A percentile compares a stretch with the other conserved stretches of the same genome.
Evolutionary conservation across 2,113 vertebrate genomes (phyloP).

Genomic region (Notarius quadriscutis): DNA sequence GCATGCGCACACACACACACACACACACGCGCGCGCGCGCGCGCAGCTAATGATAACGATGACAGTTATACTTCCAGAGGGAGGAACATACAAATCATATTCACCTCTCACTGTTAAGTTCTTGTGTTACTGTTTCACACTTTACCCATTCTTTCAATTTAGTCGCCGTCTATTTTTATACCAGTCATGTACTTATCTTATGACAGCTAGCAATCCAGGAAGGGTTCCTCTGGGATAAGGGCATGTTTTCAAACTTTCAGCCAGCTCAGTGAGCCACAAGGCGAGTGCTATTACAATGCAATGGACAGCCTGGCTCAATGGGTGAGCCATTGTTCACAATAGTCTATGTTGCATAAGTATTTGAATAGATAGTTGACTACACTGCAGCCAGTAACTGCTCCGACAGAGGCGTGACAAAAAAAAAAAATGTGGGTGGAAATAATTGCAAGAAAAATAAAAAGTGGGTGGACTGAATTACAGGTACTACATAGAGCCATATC

Average conservation of each 20-base stretch:
- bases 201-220: neutral
- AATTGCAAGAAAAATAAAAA: neutral
- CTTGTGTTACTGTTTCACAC: conserved; percentile 6
- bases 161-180: neutral
- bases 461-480: neutral
- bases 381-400: neutral
- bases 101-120: neutral
- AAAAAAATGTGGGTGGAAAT: neutral
- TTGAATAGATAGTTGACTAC: neutral
- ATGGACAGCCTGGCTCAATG: neutral
- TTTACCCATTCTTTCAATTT: neutral
- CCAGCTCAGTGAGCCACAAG: neutral
- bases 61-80: neutral
- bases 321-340: neutral
- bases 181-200: neutral
- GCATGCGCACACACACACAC: neutral
- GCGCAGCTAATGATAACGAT: neutral
- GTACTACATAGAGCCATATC: neutral
- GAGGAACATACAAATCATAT: neutral
- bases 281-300: neutral
- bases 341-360: neutral
- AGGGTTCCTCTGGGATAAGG: neutral
- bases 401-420: neutral
- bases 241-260: neutral
- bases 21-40: neutral